Conservation (phyloP, 64 coral and sea anemone genomes). For the Porites lutea region DNA sequence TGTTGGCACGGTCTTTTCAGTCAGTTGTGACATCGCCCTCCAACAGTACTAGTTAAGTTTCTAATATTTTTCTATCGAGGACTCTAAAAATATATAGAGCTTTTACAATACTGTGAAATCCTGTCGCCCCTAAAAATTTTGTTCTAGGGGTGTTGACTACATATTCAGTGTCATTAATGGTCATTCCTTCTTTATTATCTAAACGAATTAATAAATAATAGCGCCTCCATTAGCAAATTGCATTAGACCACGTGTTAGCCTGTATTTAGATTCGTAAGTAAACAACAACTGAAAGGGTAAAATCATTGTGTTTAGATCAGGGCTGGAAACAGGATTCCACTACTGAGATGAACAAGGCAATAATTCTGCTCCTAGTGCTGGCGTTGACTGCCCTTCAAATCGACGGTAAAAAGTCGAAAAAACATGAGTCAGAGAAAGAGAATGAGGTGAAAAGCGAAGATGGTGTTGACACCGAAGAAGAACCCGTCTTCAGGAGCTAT, state of each 20-base stretch:
- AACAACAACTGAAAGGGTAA: neutral
- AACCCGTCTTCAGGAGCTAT: neutral
- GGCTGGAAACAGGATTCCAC: neutral
- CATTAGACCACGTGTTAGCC: conserved; percentile 9
- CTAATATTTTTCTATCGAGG: too few relatives aligned
- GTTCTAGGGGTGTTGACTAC: too few relatives aligned
- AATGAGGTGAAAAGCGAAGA: conserved; percentile 27
- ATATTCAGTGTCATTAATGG: neutral
- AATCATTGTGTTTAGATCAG: neutral
- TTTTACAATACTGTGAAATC: too few relatives aligned
- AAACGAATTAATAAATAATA: conserved; percentile 39
- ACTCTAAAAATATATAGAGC: too few relatives aligned
- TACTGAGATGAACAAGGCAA: conserved; percentile 1
- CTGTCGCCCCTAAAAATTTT: too few relatives aligned
- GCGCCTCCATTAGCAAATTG: neutral
- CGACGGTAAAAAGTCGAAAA: conserved; percentile 27
- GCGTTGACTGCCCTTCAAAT: neutral
- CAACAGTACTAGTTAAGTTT: too few relatives aligned
- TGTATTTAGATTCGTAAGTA: conserved; percentile 10
- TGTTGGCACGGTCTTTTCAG: too few relatives aligned
- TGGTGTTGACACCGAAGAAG: conserved; percentile 13
- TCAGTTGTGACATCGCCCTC: too few relatives aligned
- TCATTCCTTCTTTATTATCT: conserved; percentile 9
- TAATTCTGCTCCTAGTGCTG: neutral
- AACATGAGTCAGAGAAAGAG: conserved; percentile 4